These are phyloP conservation scores for Drosophila setosimentum DNA, from an alignment of 2,888 invertebrate species.

Conservation along the genomic window DNA sequence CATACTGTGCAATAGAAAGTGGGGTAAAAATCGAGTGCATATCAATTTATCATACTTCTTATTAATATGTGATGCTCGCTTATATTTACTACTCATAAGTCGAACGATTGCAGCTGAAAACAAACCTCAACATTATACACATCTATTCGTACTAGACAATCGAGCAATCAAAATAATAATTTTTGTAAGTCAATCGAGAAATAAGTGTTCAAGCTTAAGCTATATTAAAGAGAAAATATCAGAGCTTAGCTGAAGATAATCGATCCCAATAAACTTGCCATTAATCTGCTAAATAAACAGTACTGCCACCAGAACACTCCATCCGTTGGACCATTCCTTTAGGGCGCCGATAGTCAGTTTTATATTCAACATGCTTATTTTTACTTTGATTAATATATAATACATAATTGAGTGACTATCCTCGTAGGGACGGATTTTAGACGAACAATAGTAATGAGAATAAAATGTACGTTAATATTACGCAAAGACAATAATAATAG, in stretches of 20 bases:
- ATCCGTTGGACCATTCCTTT: neutral
- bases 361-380: neutral
- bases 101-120: too few species aligned
- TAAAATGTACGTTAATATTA: neutral
- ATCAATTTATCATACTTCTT: neutral
- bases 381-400: neutral
- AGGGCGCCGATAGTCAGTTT: neutral
- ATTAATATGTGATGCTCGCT: neutral
- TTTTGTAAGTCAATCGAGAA: too few species aligned
- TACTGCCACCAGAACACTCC: neutral
- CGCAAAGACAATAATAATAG: too few species aligned
- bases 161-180: neutral
- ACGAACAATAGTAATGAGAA: neutral
- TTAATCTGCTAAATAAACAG: neutral
- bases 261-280: neutral
- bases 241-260: too few species aligned
- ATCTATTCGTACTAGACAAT: neutral
- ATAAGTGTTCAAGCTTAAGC: neutral
- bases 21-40: neutral
- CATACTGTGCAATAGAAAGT: conserved; percentile 10
- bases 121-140: neutral
- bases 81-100: neutral
- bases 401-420: neutral
- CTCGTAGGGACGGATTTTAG: neutral
- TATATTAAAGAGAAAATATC: neutral